Evolutionary conservation across 2,797 vertebrate genomes (phyloP), one percentile per base, ranked within the genome.

Genomic region (Poecilia picta): DNA sequence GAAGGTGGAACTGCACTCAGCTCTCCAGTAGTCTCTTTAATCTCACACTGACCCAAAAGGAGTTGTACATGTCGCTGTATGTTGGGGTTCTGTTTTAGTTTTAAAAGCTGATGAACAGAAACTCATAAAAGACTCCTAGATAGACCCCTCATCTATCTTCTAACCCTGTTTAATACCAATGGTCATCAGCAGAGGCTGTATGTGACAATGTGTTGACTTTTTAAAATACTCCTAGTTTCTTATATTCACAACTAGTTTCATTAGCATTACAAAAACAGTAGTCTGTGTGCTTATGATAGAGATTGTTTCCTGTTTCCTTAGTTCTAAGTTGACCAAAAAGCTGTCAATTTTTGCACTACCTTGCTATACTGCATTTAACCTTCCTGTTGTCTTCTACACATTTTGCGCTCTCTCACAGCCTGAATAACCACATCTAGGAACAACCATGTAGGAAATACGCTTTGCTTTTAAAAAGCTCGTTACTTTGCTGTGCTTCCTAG

Each of bases 1-100:
- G 86, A 43, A 55, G 80, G 81, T 45, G 72, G 78, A 76, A 78
- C 74, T 78, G 28, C 76, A 80, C 89, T 78, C 62, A 71, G 79
- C 87, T 79, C 81, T 85, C 78, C 83, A 85, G 83, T 71, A 78
- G 79, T 73, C 83, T 83, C 82, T 76, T 71, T 57, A 78, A 74
- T 82, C 78, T 55, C 1, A 74, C 68, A 66, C 53, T 68, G 74
- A 82, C 73, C 76, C 31, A 55, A 77, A 76, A 59, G 79, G 64
- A 72, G 28, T 62, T 62, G 5, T 18, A 62, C 57, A 62, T 62
- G 31, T 62, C 2, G 13, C 28, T 18, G 57, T 31, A 15, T 6
- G 5, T 62, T 8, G 6, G 15, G 57, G 4, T 31, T 59, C n/a
- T 28, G n/a, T 31, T 59, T 59, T 28, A 2, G 55, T 28, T 28